Conservation (phyloP, 2,888 invertebrate species). For the Graphium colonna region DNA sequence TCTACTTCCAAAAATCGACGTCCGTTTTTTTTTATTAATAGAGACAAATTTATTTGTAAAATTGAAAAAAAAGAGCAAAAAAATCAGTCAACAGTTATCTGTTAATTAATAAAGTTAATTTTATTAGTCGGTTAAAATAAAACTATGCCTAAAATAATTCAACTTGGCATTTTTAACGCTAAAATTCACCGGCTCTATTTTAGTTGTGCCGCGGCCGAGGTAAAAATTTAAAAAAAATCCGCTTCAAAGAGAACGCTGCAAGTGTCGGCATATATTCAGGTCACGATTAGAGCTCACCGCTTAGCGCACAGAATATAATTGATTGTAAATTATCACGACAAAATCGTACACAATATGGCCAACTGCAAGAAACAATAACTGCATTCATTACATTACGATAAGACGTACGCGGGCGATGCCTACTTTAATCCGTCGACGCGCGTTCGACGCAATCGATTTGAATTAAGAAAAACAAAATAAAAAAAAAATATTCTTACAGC, state of each 20-base stretch:
- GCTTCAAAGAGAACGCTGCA: background rate
- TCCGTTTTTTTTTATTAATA: too few relatives aligned
- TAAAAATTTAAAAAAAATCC: slow-evolving; percentile 1
- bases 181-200: too few relatives aligned
- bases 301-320: slow-evolving; percentile 3
- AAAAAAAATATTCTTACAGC: slow-evolving; percentile 16
- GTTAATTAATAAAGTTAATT: too few relatives aligned
- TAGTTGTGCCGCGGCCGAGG: too few relatives aligned
- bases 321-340: background rate
- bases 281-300: slow-evolving; percentile 9
- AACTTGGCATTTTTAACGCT: too few relatives aligned
- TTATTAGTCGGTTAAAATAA: too few relatives aligned
- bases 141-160: too few relatives aligned
- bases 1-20: too few relatives aligned
- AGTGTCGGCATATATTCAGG: slow-evolving; percentile 2
- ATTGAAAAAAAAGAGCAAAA: too few relatives aligned
- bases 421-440: slow-evolving; percentile 27
- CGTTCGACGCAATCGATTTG: slow-evolving; percentile 10
- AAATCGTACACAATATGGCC: slow-evolving; percentile 1
- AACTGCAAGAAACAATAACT: slow-evolving; percentile 13
- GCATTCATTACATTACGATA: slow-evolving; percentile 19
- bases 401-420: slow-evolving; percentile 28
- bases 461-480: background rate
- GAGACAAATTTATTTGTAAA: too few relatives aligned
- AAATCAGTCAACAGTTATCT: too few relatives aligned